Conservation (phyloP, 2,888 invertebrate species). For the Troilus luridus region DNA sequence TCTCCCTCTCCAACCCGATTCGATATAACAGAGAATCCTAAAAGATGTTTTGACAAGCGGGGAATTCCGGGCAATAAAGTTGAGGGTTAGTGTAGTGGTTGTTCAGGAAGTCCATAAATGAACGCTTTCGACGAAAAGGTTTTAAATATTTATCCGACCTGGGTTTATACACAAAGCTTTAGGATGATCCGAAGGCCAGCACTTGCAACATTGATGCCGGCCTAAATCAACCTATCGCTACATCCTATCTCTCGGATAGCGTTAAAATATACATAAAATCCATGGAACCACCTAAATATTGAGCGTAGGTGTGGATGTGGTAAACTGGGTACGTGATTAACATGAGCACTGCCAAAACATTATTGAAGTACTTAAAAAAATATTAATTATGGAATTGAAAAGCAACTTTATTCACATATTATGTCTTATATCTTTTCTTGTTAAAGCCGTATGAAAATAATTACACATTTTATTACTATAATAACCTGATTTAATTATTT, state of each 20-base stretch:
- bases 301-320: background rate
- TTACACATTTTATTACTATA: no score
- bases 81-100: background rate
- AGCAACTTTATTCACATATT: no score
- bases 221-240: slow-evolving; percentile 25
- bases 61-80: background rate
- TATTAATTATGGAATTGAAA: background rate
- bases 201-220: slow-evolving; percentile 7
- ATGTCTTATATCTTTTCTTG: no score
- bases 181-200: slow-evolving; percentile 22
- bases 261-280: slow-evolving; percentile 17
- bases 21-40: background rate
- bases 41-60: background rate
- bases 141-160: slow-evolving; percentile 28
- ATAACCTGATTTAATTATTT: no score
- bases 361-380: background rate
- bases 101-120: background rate
- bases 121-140: slow-evolving; percentile 29
- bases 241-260: background rate
- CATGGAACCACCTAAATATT: background rate
- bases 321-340: background rate
- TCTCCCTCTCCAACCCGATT: background rate
- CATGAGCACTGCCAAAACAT: background rate
- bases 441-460: no score
- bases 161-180: slow-evolving; percentile 28